A percentile compares a stretch with the other conserved stretches of the same genome.
phyloP scores from a whole-genome alignment of 2,888 invertebrate species.

The Dolomedes plantarius region DNA sequence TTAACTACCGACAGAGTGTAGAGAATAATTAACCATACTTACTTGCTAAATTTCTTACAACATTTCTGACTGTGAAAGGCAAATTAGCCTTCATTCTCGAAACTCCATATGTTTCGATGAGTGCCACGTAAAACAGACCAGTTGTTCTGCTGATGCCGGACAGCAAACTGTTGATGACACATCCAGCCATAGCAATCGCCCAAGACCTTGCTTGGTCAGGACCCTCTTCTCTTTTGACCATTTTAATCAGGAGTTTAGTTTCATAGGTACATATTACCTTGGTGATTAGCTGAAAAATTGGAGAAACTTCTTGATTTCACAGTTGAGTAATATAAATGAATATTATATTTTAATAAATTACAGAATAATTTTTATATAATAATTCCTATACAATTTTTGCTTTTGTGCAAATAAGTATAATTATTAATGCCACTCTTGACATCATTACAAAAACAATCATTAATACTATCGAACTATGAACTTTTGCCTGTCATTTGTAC shows the following conservation, averaged over 20 bases:
- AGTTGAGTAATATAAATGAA: too few species aligned
- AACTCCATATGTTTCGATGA: conserved; percentile 32
- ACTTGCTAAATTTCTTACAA: conserved; percentile 29
- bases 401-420: too few species aligned
- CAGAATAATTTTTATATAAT: too few species aligned
- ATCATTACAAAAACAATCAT: too few species aligned
- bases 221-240: conserved; percentile 14
- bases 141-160: conserved; percentile 32
- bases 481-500: too few species aligned
- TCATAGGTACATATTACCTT: neutral
- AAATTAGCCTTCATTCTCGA: conserved; percentile 34
- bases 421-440: too few species aligned
- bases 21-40: neutral
- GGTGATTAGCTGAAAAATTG: neutral
- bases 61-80: conserved; percentile 28
- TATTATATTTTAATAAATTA: too few species aligned
- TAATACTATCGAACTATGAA: too few species aligned
- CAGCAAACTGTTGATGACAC: conserved; percentile 36
- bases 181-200: conserved; percentile 37
- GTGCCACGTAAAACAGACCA: conserved; percentile 39
- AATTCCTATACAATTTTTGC: too few species aligned
- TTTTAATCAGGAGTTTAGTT: neutral
- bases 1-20: too few species aligned
- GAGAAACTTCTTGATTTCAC: too few species aligned
- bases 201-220: conserved; percentile 39